Evolutionary conservation across 2,113 vertebrate genomes (phyloP).

Genomic region (Mungos mungo): DNA sequence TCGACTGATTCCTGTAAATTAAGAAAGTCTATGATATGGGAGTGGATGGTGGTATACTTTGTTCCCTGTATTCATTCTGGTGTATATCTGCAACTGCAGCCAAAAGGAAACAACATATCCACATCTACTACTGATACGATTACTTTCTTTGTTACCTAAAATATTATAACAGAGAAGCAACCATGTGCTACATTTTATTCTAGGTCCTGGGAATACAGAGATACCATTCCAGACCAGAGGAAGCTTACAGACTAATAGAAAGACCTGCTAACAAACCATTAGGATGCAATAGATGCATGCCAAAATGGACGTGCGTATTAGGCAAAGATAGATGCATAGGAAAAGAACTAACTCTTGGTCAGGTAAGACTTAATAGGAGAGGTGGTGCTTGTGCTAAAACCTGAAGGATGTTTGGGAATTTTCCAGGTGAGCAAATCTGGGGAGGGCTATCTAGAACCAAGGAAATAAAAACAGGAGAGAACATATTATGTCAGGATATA

Average conservation of each 20-base stretch:
- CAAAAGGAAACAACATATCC: conserved; percentile 32
- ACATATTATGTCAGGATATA: background rate
- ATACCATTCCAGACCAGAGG: background rate
- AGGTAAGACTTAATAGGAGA: background rate
- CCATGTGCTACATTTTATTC: background rate
- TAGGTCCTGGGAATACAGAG: background rate
- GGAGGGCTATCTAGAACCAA: background rate
- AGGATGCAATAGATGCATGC: background rate
- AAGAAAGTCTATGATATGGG: conserved; percentile 54
- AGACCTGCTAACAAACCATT: background rate
- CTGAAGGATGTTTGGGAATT: conserved; percentile 31
- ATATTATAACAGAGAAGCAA: conserved; percentile 33
- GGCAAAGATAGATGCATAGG: background rate
- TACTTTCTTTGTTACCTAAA: conserved; percentile 42
- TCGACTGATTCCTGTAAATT: conserved; percentile 88
- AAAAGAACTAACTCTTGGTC: conserved; percentile 5
- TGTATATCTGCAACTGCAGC: background rate
- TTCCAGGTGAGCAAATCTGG: background rate
- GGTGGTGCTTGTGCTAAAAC: background rate
- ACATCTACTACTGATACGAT: background rate
- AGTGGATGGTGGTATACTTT: background rate
- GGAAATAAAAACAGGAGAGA: background rate
- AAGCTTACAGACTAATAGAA: background rate
- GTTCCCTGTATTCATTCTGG: background rate
- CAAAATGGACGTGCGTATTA: background rate